These are phyloP conservation scores for Nebria brevicollis DNA, from an alignment of 2,888 invertebrate genomes.

Conservation along the genomic window DNA sequence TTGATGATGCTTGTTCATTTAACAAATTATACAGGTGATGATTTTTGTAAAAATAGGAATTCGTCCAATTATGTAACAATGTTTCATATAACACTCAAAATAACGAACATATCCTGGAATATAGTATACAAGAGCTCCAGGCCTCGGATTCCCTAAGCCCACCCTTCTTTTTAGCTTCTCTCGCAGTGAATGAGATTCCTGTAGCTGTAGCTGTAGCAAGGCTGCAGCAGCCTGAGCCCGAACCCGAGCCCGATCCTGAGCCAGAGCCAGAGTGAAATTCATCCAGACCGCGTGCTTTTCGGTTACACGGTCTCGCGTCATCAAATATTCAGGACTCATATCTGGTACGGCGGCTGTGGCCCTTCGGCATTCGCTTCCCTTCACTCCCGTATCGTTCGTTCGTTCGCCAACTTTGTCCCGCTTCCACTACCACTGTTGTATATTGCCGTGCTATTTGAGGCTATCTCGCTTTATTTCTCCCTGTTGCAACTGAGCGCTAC, in stretches of 20 bases:
- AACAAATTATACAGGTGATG: too few relatives aligned
- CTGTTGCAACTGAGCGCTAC: not conserved
- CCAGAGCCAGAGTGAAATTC: constrained; percentile 33
- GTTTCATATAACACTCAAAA: not conserved
- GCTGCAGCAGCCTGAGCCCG: not conserved
- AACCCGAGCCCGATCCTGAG: not conserved
- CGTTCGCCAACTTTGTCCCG: constrained; percentile 2
- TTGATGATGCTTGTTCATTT: too few relatives aligned
- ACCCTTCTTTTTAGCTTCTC: not conserved
- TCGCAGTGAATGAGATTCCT: constrained; percentile 41
- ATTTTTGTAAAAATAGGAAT: too few relatives aligned
- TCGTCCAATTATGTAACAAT: too few relatives aligned
- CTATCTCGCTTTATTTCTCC: constrained; percentile 10
- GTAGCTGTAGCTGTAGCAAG: constrained; percentile 11
- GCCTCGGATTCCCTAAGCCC: constrained; percentile 6
- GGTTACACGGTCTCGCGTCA: constrained; percentile 38
- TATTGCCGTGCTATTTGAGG: not conserved
- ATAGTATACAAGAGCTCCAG: not conserved
- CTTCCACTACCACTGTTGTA: not conserved
- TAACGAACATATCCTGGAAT: not conserved
- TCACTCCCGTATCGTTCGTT: not conserved
- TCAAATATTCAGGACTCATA: constrained; percentile 47
- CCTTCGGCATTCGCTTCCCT: constrained; percentile 12
- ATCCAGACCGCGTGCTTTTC: constrained; percentile 43
- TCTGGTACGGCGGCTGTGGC: constrained; percentile 26